A percentile compares a stretch with the other conserved stretches of the same genome.
phyloP scores from a whole-genome alignment of 2,888 invertebrate genomes.

The Drosophila quasianomalipes region DNA sequence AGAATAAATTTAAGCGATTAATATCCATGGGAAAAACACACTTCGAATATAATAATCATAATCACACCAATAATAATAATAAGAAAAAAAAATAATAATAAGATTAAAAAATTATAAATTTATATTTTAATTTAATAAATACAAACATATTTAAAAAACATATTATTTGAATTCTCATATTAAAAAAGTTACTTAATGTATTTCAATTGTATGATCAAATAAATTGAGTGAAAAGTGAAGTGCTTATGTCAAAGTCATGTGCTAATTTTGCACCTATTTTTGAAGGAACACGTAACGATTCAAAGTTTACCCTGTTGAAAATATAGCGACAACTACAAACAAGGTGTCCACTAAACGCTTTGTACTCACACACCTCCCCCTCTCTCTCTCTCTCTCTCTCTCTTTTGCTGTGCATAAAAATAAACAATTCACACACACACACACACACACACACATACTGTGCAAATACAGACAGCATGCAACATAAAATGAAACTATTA shows the following conservation, averaged over 20 bases:
- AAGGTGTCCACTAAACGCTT: background rate
- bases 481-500: constrained; percentile 63
- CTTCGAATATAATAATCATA: background rate
- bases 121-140: background rate
- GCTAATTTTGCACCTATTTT: background rate
- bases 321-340: background rate
- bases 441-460: background rate
- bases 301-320: background rate
- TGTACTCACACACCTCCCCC: background rate
- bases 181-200: background rate
- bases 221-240: background rate
- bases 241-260: background rate
- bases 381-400: background rate
- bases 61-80: background rate
- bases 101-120: background rate
- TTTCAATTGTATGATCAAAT: background rate
- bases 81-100: background rate
- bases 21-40: background rate
- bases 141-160: too few relatives aligned
- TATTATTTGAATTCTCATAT: background rate
- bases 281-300: background rate
- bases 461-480: constrained; percentile 35
- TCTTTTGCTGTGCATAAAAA: background rate
- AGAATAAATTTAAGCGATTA: background rate
- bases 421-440: background rate